Percentiles rank a stretch among this genome's conserved stretches.
Conservation (phyloP, 2,113 vertebrate genomes). For the Chaetodon trifascialis region DNA sequence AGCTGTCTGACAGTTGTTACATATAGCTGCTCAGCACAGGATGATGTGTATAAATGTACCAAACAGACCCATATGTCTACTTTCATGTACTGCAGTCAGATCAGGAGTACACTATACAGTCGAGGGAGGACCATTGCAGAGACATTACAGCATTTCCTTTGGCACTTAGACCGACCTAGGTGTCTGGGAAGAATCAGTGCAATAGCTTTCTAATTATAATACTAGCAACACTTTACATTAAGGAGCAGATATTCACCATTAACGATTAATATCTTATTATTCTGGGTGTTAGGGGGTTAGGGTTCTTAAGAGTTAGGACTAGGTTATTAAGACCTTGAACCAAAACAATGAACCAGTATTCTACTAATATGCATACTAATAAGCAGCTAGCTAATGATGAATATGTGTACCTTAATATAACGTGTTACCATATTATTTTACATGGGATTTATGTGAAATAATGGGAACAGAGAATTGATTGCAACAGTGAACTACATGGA, state of each 20-base stretch:
- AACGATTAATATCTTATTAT: too few relatives aligned
- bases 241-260: too few relatives aligned
- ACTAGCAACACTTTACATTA: not conserved
- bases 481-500: not conserved
- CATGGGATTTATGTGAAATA: not conserved
- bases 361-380: too few relatives aligned
- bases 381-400: too few relatives aligned
- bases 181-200: not conserved
- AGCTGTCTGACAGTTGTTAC: not conserved
- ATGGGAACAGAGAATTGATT: not conserved
- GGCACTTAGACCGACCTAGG: not conserved
- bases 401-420: too few relatives aligned
- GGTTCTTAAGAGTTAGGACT: too few relatives aligned
- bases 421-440: not conserved
- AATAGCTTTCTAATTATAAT: not conserved
- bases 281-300: too few relatives aligned
- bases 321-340: too few relatives aligned
- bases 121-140: too few relatives aligned
- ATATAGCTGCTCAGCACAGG: not conserved
- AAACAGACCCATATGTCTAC: not conserved
- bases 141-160: not conserved
- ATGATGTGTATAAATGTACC: not conserved
- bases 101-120: too few relatives aligned
- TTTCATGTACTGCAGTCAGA: too few relatives aligned
- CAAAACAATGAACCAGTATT: too few relatives aligned